Conservation (phyloP, 2,888 invertebrate species). For the Steromphala cineraria region DNA sequence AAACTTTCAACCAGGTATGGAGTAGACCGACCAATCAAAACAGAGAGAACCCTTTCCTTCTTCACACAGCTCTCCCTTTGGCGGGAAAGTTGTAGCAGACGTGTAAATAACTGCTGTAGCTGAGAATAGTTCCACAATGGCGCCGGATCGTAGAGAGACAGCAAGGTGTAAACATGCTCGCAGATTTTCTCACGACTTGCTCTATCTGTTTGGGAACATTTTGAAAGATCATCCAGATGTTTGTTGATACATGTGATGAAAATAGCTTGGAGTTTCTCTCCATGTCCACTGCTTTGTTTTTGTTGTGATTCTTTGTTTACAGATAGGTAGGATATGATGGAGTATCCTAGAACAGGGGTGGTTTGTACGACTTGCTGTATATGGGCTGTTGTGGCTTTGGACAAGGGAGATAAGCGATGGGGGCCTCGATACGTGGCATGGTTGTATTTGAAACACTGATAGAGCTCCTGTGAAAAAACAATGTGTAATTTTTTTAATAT, state of each 20-base stretch:
- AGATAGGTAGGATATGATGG: conserved; percentile 44
- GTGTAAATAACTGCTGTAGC: conserved; percentile 53
- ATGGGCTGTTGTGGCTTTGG: conserved; percentile 26
- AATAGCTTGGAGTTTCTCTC: conserved; percentile 53
- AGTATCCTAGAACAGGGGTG: conserved; percentile 52
- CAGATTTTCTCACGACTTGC: not conserved
- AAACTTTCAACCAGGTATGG: conserved; percentile 60
- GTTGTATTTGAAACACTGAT: conserved; percentile 43
- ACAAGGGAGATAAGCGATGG: conserved; percentile 18
- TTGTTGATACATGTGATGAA: conserved; percentile 54
- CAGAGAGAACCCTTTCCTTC: conserved; percentile 52
- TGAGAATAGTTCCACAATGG: conserved; percentile 55
- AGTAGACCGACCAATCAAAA: conserved; percentile 52
- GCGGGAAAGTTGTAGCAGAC: conserved; percentile 49
- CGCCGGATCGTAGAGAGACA: conserved; percentile 57
- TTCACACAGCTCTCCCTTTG: conserved; percentile 35
- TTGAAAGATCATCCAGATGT: conserved; percentile 46
- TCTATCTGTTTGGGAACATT: not conserved
- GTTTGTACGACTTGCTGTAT: conserved; percentile 43
- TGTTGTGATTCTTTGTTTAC: conserved; percentile 23
- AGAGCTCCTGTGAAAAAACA: conserved; percentile 60
- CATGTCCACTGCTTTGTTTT: conserved; percentile 28
- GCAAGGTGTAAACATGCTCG: conserved; percentile 47
- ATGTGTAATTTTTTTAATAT: not conserved
- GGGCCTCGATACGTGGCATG: not conserved